Evolutionary conservation across 2,113 vertebrate genomes (phyloP).

Genomic region (Platysternon megacephalum): DNA sequence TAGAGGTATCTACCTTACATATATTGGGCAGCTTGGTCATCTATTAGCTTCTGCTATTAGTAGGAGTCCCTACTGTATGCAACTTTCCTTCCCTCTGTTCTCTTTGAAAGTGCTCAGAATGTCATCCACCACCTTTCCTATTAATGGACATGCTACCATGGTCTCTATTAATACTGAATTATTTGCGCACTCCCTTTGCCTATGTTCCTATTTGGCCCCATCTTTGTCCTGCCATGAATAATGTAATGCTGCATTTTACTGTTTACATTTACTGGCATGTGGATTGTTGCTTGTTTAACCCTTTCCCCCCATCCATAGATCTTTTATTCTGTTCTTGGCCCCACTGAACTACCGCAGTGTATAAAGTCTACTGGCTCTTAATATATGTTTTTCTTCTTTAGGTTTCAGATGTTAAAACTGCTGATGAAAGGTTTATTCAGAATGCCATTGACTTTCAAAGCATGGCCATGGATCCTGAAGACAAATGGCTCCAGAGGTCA

Average conservation of each 20-base stretch:
- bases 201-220: background rate
- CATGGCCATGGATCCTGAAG: slow-evolving; percentile 57
- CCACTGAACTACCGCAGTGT: background rate
- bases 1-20: background rate
- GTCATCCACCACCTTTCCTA: background rate
- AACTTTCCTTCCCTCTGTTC: slow-evolving; percentile 17
- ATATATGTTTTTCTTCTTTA: slow-evolving; percentile 40
- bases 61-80: slow-evolving; percentile 18
- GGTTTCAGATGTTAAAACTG: slow-evolving; percentile 37
- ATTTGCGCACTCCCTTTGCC: background rate
- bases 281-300: background rate
- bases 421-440: slow-evolving; percentile 19
- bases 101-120: background rate
- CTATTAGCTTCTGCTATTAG: background rate
- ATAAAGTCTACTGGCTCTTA: background rate
- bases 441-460: slow-evolving; percentile 28
- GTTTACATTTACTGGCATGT: background rate
- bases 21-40: background rate
- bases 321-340: background rate
- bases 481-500: slow-evolving; percentile 75
- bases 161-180: rapidly evolving
- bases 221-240: background rate
- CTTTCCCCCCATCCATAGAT: background rate
- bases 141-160: background rate
- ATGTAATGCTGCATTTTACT: rapidly evolving